Evolutionary conservation across 1,140 invertebrate genomes (phyloP), one percentile per base, ranked within the genome.

Genomic region (Epicauta chinensis): DNA sequence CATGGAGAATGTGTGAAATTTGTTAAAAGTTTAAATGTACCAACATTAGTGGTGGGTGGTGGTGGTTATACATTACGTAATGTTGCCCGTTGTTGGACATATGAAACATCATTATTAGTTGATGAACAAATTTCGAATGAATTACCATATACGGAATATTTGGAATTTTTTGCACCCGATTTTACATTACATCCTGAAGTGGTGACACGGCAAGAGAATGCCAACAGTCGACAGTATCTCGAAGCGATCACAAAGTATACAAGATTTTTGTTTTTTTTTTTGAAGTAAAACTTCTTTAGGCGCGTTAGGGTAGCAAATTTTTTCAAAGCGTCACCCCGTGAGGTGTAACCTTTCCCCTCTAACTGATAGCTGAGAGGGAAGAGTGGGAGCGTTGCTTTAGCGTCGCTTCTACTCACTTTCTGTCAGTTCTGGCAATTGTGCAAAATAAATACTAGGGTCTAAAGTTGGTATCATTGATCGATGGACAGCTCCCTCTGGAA

Each of bases 61-160:
- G 94, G 95, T 16, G 95, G 95, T 53, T 99, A 99, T 66, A 99
- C 96, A 0, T 75, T 99, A 4, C 77, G 94, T 43, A 99, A 99
- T 70, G 97, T 99, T 1, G 96, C 97, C 0, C 77, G 97, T 36
- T 98, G 95, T 70, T 99, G 97, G 97, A 97, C 97, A 0, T 97
- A 98, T 61, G 97, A 99, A 73, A 99, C 97, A 0, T 96, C 94
- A 0, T 73, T 99, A 2, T 73, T 97, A 0, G 81, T 95, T 0
- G 92, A 96, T 64, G 88, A 95, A 64, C 81, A 85, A 36, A 94
- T 98, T 17, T 87, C 84, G 31, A 93, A 94, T 65, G 92, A 97
- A 65, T 73, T 97, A 17, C 93, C 93, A 0, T 91, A 93, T 61
- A 93, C 86, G 6, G 93, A 97, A 69, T 98, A 97, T 66, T 79